phyloP scores from a whole-genome alignment of 1,140 invertebrate species.

The Camponotus vicinus region DNA sequence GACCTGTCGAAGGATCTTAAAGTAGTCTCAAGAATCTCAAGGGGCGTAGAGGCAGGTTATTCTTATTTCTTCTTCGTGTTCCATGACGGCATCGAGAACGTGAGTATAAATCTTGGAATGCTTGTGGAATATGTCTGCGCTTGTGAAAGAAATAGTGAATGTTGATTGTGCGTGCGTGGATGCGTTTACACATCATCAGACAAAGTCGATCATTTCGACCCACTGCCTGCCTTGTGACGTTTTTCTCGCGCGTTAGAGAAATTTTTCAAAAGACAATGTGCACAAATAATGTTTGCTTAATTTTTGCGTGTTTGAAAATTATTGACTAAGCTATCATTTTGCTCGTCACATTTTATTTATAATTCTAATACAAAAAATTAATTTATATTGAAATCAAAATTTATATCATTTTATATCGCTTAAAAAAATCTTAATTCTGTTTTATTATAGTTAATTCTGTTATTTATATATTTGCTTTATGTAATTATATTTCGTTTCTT shows the following conservation, averaged over 20 bases:
- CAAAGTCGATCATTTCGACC: constrained; percentile 32
- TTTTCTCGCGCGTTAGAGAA: background rate
- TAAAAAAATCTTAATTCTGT: background rate
- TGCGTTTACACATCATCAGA: constrained; percentile 51
- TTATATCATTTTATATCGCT: background rate
- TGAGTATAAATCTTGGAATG: constrained; percentile 65
- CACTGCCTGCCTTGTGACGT: constrained; percentile 44
- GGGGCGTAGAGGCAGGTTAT: constrained; percentile 26
- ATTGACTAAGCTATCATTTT: background rate
- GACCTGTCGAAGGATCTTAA: constrained; percentile 16
- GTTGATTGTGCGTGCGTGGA: constrained; percentile 59
- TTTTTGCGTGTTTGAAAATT: background rate
- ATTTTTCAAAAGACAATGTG: background rate
- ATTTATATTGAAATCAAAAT: background rate
- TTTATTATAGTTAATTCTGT: background rate
- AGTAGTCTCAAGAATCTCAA: constrained; percentile 29
- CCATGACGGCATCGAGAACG: constrained; percentile 57
- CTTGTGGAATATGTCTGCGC: constrained; percentile 46
- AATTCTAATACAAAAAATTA: background rate
- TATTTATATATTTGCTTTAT: constrained; percentile 16
- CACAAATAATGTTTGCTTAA: background rate
- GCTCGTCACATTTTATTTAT: background rate
- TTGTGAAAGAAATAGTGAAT: constrained; percentile 58
- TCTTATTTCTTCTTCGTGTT: constrained; percentile 37
- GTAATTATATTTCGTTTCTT: background rate